Evolutionary conservation across 37 sponge, comb jelly and placozoan species (phyloP), one percentile per base, ranked within the genome.

Genomic region (Lycopodina hypogea): DNA sequence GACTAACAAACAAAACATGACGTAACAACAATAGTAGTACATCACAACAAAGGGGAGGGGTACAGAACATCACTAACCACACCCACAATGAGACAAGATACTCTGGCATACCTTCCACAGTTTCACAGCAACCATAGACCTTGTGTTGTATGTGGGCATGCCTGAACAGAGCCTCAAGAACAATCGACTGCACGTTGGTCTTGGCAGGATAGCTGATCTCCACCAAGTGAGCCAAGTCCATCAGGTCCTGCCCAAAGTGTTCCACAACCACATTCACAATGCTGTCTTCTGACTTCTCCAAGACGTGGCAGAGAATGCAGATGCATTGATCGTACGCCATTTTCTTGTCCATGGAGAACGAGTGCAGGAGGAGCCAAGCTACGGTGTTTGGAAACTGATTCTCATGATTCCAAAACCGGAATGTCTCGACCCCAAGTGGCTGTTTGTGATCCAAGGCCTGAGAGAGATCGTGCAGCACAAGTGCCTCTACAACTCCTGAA

Each of bases 201-300:
- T 28, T 3, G 35, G 18, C 15, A 19, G 82, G 73, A 19, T 36
- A 11, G 14, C n/a, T 24, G 4, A 62, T 22, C 22, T 72, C 52
- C 7, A 72, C 18, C 42, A 81, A 48, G 61, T 81, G 82, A 3
- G 82, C 82, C 82, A 81, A 29, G 45, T 81, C 82, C 65, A 81
- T 60, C 65, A 81, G 45, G 24, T 72, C 72, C 3, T 6, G 36
- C 0, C 82, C 82, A 62, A 37, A 72, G 24, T 41, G 6, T 24
- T 81, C 53, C 23, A 81, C 29, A 8, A 81, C 28, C 26, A 23
- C 1, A 8, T 30, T 37, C 12, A 34, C 52, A 17, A 73, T 51
- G 36, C 32, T 50, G 9, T 51, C 73, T 19, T 60, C 37, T 29
- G 37, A 45, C 15, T 73, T 38, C 8, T 64, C 61, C 12, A 81